Conservation (phyloP, 1,140 invertebrate genomes). For the Platyscapa corneri region DNA sequence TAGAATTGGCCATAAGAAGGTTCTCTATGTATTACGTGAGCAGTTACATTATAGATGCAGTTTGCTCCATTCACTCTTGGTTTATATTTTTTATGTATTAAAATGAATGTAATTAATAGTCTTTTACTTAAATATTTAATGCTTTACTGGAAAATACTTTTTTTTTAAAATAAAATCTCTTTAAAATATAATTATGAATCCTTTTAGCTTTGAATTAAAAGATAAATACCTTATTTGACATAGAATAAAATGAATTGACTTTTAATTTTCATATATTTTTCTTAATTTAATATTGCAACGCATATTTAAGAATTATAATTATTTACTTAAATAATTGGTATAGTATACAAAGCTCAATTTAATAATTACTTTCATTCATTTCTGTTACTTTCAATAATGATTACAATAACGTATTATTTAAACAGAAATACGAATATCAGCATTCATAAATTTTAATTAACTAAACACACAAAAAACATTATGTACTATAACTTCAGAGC, state of each 20-base stretch:
- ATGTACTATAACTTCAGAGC: not conserved
- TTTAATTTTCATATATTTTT: not conserved
- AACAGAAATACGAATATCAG: too few relatives aligned
- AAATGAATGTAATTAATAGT: not conserved
- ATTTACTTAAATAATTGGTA: too few relatives aligned
- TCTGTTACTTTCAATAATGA: too few relatives aligned
- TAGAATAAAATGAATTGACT: not conserved
- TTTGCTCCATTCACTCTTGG: conserved; percentile 22
- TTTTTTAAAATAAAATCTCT: not conserved
- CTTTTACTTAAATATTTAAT: not conserved
- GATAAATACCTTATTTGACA: not conserved
- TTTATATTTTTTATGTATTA: conserved; percentile 30
- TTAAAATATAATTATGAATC: not conserved
- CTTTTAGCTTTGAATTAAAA: not conserved
- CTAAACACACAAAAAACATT: not conserved
- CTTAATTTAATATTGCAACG: too few relatives aligned
- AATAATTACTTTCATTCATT: too few relatives aligned
- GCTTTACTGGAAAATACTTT: not conserved
- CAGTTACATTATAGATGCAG: conserved; percentile 49
- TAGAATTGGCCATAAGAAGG: conserved; percentile 44
- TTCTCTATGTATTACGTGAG: conserved; percentile 43
- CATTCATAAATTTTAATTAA: too few relatives aligned
- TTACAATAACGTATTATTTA: too few relatives aligned
- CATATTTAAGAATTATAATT: too few relatives aligned
- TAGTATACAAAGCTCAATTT: too few relatives aligned